These are phyloP conservation scores for Drosophila navojoa DNA, from an alignment of 1,140 invertebrate species.

Conservation along the genomic window DNA sequence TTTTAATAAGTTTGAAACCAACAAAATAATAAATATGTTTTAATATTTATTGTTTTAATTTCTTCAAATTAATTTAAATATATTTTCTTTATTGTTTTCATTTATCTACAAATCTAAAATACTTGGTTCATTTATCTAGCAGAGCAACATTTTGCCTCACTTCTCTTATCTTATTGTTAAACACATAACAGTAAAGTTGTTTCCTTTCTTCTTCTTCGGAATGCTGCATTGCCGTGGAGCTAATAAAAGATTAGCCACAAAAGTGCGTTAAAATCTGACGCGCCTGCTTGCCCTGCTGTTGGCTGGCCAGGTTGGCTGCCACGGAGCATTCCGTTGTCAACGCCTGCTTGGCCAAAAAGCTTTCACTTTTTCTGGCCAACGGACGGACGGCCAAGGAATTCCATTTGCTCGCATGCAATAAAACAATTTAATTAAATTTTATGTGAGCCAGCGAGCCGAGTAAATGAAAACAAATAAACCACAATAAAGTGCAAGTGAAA, in stretches of 20 bases:
- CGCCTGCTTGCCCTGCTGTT: slow-evolving; percentile 54
- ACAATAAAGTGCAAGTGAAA: slow-evolving; percentile 59
- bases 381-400: slow-evolving; percentile 30
- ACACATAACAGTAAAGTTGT: not conserved
- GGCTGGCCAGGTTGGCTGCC: not conserved
- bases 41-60: too few relatives aligned
- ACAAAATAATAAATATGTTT: too few relatives aligned
- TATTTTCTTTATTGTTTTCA: too few relatives aligned
- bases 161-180: too few relatives aligned
- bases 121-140: too few relatives aligned
- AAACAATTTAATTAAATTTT: slow-evolving; percentile 78
- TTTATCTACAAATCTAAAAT: too few relatives aligned
- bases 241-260: slow-evolving; percentile 64
- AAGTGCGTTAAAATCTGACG: slow-evolving; percentile 42
- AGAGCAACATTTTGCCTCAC: too few relatives aligned
- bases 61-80: too few relatives aligned
- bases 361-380: too few relatives aligned
- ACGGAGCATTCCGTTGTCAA: slow-evolving; percentile 33
- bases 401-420: slow-evolving; percentile 63
- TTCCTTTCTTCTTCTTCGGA: not conserved
- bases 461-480: slow-evolving; percentile 74
- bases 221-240: slow-evolving; percentile 36
- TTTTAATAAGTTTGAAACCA: too few relatives aligned
- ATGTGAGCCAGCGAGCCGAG: slow-evolving; percentile 58
- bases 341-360: slow-evolving; percentile 26